A percentile compares a stretch with the other conserved stretches of the same genome.
These are phyloP conservation scores for Acestrorhynchus altus DNA, from an alignment of 2,797 vertebrate genomes.

Conservation along the genomic window DNA sequence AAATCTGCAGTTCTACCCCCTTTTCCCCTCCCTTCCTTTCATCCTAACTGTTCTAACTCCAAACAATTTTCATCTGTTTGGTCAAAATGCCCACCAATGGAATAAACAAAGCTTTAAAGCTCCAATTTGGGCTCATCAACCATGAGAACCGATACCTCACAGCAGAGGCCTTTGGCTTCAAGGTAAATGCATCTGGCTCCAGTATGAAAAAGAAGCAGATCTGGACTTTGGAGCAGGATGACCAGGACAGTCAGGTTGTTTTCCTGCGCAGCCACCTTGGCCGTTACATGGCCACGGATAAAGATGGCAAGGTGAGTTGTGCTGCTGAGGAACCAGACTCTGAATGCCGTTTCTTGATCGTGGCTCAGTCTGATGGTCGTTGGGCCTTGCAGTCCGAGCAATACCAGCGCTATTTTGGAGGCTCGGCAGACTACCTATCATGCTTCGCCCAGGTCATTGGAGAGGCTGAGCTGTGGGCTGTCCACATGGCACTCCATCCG, in stretches of 20 bases:
- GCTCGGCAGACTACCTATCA: slow-evolving; percentile 89
- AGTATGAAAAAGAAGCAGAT: slow-evolving; percentile 96
- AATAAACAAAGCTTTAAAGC: slow-evolving; percentile 88
- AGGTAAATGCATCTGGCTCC: slow-evolving; percentile 90
- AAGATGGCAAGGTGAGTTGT: slow-evolving; percentile 91
- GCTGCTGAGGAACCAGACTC: slow-evolving; percentile 83
- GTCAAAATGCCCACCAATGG: slow-evolving; percentile 91
- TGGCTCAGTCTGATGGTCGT: slow-evolving; percentile 91
- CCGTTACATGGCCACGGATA: slow-evolving; percentile 89
- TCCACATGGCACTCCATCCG: slow-evolving; percentile 94
- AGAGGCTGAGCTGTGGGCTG: slow-evolving; percentile 90
- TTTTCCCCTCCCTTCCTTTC: slow-evolving; percentile 54
- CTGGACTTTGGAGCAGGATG: slow-evolving; percentile 92
- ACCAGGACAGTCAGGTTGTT: slow-evolving; percentile 84
- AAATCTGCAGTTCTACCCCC: slow-evolving; percentile 57
- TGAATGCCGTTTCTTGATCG: slow-evolving; percentile 88
- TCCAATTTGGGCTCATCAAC: slow-evolving; percentile 95
- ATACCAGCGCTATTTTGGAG: slow-evolving; percentile 91
- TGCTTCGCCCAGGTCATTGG: slow-evolving; percentile 91
- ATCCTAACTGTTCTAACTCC: slow-evolving; percentile 52
- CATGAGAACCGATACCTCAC: slow-evolving; percentile 92
- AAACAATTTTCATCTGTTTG: slow-evolving; percentile 41
- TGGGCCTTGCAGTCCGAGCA: slow-evolving; percentile 92
- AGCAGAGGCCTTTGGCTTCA: slow-evolving; percentile 93
- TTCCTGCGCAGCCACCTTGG: slow-evolving; percentile 93